Base-by-base conservation (phyloP, 1,140 invertebrate species). In the Littorina saxatilis region DNA sequence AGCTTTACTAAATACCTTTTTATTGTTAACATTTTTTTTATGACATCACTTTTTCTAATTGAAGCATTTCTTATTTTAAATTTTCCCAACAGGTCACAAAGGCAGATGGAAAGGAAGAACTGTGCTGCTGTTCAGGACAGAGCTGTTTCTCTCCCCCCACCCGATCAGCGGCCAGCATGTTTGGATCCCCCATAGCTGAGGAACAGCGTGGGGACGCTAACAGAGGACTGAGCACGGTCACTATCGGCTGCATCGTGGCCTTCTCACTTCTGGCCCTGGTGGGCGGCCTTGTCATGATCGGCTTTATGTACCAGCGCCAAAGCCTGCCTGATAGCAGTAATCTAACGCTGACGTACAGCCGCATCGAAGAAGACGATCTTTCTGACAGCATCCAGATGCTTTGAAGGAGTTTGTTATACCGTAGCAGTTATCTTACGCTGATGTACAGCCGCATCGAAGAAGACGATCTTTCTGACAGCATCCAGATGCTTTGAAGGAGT, bases 351-450 rank as follows among this genome's bases (percentile, higher is more conserved):
- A 78, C 76, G 15, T 78, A 78, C 76, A 78, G 76, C 35, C 75
- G 76, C 55, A 78, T 78, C 15, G 55, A 78, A 47, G 76, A 78
- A 1, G 76, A 78, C 15, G 76, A 78, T 29, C 9, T 63, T n/a
- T 78, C 76, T 23, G 76, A 78, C 39, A 63, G 58, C 39, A 43
- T 78, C 27, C 76, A 78, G 32, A 78, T 78, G 76, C 76, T 78
- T 5, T 78, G 76, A 73, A 43, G 27, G 27, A 39, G 27, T 47
- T 47, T 47, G 43, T 47, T 17, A 47, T 47, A 47, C 17, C 43
- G 2, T 77, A 47, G 43, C 43, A 47, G 5, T 47, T 47, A 47
- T 47, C 17, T 47, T 13, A 77, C 74, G 5, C 35, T 77, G 23
- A 77, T 52, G 13, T 77, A 77, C 74, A 77, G 74, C 29, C 74